These are phyloP conservation scores for Pao palembangensis DNA, from an alignment of 2,113 vertebrate species.

Conservation along the genomic window DNA sequence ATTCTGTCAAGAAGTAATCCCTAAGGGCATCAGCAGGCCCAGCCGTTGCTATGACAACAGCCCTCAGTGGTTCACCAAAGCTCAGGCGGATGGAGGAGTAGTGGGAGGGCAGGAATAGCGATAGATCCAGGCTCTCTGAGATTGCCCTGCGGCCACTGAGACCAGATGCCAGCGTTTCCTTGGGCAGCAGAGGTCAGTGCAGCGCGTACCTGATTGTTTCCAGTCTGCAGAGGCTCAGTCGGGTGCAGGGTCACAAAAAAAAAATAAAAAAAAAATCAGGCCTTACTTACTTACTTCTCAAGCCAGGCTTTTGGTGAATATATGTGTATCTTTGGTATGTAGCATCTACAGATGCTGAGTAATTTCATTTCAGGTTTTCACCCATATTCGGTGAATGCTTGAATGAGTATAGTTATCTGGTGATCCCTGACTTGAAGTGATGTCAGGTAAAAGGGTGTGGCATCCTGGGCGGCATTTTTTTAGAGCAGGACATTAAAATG, in stretches of 20 bases:
- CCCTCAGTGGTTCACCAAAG: slow-evolving; percentile 20
- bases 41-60: slow-evolving; percentile 72
- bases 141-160: slow-evolving; percentile 29
- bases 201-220: slow-evolving; percentile 24
- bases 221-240: not conserved
- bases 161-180: slow-evolving; percentile 40
- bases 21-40: slow-evolving; percentile 62
- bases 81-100: slow-evolving; percentile 30
- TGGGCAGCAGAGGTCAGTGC: slow-evolving; percentile 35
- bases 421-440: too few relatives aligned
- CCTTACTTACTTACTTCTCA: too few relatives aligned
- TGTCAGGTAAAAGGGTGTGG: too few relatives aligned
- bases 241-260: not conserved
- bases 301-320: too few relatives aligned
- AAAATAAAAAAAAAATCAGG: too few relatives aligned
- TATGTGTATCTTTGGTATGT: too few relatives aligned
- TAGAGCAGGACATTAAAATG: too few relatives aligned
- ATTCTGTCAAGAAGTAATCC: slow-evolving; percentile 69
- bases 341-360: too few relatives aligned
- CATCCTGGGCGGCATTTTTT: too few relatives aligned
- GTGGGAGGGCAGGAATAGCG: slow-evolving; percentile 63
- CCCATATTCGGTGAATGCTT: too few relatives aligned
- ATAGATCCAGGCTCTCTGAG: slow-evolving; percentile 41
- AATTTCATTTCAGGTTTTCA: too few relatives aligned
- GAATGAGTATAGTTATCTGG: too few relatives aligned